Percentiles rank a stretch among this genome's conserved stretches.
Conservation (phyloP, 2,888 invertebrate species). For the Saturnia japonica region DNA sequence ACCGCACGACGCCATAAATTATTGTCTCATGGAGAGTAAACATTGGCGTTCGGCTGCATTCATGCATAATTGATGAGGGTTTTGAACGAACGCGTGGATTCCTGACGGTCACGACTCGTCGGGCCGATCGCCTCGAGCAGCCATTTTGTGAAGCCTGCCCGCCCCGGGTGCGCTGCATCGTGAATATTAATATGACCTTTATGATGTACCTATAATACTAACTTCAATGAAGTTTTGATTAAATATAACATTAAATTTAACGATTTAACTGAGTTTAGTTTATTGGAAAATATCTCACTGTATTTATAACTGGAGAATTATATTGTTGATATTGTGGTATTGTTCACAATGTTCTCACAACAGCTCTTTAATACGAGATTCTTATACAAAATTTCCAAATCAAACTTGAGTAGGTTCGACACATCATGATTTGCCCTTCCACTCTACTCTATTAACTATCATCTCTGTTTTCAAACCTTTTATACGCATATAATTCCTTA, state of each 20-base stretch:
- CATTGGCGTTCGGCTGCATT: conserved; percentile 78
- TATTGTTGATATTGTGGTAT: no score
- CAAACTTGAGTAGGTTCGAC: no score
- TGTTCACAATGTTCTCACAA: no score
- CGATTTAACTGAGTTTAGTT: conserved; percentile 15
- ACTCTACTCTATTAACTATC: no score
- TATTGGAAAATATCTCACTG: neutral
- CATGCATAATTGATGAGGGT: conserved; percentile 81
- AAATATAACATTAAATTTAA: conserved; percentile 26
- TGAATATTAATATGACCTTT: conserved; percentile 71
- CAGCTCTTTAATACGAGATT: no score
- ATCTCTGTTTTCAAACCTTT: no score
- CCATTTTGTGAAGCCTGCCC: conserved; percentile 77
- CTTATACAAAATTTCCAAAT: no score
- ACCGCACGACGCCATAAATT: conserved; percentile 79
- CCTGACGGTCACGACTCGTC: conserved; percentile 77
- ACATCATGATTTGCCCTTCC: no score
- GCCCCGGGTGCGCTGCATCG: conserved; percentile 61
- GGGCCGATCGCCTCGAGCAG: conserved; percentile 69
- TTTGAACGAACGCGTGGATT: conserved; percentile 73
- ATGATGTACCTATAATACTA: conserved; percentile 44
- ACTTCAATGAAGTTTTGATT: conserved; percentile 2
- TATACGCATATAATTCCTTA: no score
- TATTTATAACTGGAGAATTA: neutral
- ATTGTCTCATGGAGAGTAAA: conserved; percentile 78